Percentiles rank a stretch among this genome's conserved stretches.
Conservation (phyloP, 2,888 invertebrate species). For the Dicroscelio sp. region DNA sequence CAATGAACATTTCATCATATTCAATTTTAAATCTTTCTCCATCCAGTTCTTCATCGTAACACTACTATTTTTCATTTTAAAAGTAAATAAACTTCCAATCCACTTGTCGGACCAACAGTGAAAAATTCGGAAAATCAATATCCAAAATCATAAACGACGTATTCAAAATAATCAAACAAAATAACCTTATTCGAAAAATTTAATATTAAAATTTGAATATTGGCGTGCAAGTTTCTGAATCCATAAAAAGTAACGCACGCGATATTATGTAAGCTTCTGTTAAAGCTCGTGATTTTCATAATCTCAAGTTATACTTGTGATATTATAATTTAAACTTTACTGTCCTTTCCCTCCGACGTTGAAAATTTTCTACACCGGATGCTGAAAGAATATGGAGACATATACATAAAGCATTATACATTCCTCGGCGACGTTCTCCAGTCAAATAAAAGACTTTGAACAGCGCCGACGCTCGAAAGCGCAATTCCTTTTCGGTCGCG, state of each 20-base stretch:
- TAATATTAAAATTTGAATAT: constrained; percentile 52
- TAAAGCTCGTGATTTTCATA: constrained; percentile 77
- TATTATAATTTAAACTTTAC: constrained; percentile 78
- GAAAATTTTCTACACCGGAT: constrained; percentile 76
- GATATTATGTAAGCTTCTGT: constrained; percentile 75
- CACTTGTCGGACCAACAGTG: too few species aligned
- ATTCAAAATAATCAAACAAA: background rate
- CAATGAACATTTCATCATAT: too few species aligned
- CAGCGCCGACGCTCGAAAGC: constrained; percentile 76
- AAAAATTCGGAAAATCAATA: too few species aligned
- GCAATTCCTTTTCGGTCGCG: constrained; percentile 68
- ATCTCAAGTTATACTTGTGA: constrained; percentile 76
- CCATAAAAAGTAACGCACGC: constrained; percentile 59
- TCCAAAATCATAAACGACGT: too few species aligned
- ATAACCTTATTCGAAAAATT: background rate
- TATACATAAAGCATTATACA: constrained; percentile 81
- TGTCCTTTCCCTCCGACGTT: constrained; percentile 65
- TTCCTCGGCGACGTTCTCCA: constrained; percentile 75
- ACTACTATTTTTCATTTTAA: too few species aligned
- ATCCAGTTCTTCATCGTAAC: too few species aligned
- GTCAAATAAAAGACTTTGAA: constrained; percentile 80
- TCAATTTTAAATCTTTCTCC: too few species aligned
- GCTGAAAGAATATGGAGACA: constrained; percentile 77
- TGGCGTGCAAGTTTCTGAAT: constrained; percentile 49
- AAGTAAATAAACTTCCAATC: too few species aligned